Base-by-base conservation (phyloP, 2,797 vertebrate species). In the Pachyuromys duprasi region DNA sequence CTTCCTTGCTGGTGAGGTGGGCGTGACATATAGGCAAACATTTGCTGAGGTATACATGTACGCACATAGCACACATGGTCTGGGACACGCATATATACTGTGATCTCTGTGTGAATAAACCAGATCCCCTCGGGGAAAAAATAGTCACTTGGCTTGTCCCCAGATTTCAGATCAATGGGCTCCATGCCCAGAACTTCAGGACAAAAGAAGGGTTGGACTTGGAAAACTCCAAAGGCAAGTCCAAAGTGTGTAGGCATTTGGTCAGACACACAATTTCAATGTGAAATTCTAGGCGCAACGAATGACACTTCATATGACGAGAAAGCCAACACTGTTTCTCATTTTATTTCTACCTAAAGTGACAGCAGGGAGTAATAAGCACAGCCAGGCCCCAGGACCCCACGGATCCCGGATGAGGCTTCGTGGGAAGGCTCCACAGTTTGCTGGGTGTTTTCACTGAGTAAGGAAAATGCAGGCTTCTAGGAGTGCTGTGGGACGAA, bases 401-500 rank as follows among this genome's bases (percentile, higher is more conserved):
- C 14, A 0, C 4, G 33, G 12, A 1, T 1, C 2, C 8, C 26
- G 31, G 28, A 49, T 18, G 8, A 20, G 42, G 53, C 45, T 79
- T 63, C 31, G 26, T 6, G 4, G 42, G 17, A 17, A 28, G 49
- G 20, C 15, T 11, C 4, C 49, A n/a, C n/a, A 15, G 0, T 67
- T 63, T 53, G 81, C 80, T 39, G 0, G 0, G 45, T 93, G 97
- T 93, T 84, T 84, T 93, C 98, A 99, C 79, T 91, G 63, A 14
- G 2, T 70, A 95, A 99, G 98, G 98, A 99, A 99, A 80, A 96
- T 96, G 53, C 99, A 99, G 93, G 97, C 97, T 93, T 98, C 97
- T 97, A 99, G 98, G 97, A 99, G 98, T 33, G 98, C 99, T 99
- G 98, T 96, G 91, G 74, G 74, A 72, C 28, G 89, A 60, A 91